Conservation (phyloP, 2,888 invertebrate species). For the Stenurella melanura region DNA sequence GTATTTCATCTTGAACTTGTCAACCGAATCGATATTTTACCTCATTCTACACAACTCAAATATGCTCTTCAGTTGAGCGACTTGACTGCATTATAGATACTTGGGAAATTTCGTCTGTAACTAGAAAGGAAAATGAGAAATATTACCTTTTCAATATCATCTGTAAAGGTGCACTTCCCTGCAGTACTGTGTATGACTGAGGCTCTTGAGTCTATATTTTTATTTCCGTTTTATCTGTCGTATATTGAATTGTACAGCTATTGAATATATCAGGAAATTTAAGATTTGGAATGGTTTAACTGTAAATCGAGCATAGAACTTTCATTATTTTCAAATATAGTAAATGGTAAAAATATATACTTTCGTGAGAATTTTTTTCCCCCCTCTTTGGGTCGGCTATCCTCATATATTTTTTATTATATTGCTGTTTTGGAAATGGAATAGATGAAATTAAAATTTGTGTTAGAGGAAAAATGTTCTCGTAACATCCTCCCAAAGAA, state of each 20-base stretch:
- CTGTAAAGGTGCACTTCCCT: constrained; percentile 35
- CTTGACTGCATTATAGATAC: constrained; percentile 39
- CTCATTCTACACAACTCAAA: constrained; percentile 13
- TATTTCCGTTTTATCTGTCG: neutral
- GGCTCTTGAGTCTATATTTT: constrained; percentile 23
- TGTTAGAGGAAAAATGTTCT: too few relatives aligned
- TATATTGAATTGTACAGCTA: neutral
- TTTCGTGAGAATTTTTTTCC: too few relatives aligned
- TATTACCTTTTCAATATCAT: constrained; percentile 57
- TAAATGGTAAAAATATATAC: too few relatives aligned
- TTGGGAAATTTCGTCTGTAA: constrained; percentile 52
- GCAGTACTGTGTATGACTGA: constrained; percentile 44
- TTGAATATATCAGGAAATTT: neutral
- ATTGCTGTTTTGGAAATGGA: too few relatives aligned
- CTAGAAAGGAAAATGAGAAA: constrained; percentile 55
- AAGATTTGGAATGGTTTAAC: neutral
- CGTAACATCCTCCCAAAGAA: too few relatives aligned
- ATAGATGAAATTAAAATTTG: too few relatives aligned
- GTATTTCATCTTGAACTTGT: constrained; percentile 48
- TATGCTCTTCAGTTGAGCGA: constrained; percentile 35
- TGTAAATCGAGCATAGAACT: neutral
- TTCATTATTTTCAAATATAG: too few relatives aligned
- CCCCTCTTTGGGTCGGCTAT: too few relatives aligned
- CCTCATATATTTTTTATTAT: too few relatives aligned
- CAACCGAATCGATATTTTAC: constrained; percentile 37